A percentile compares a stretch with the other conserved stretches of the same genome.
Conservation (phyloP, 2,888 invertebrate genomes). For the Dione vanillae region DNA sequence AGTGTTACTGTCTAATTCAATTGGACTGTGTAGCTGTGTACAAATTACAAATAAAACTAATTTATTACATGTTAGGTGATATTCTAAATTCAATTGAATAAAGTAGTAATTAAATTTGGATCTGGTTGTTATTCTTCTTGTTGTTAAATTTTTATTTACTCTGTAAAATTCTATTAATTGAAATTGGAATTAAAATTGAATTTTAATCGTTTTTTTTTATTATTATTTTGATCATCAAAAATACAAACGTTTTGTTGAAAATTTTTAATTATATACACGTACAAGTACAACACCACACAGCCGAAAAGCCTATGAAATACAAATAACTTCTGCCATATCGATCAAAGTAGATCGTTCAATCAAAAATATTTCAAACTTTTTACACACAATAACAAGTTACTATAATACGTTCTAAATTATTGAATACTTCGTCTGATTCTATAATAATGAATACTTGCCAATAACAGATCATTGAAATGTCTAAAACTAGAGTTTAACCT, state of each 20-base stretch:
- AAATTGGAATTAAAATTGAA: too few species aligned
- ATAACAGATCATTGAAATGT: not conserved
- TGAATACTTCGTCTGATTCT: not conserved
- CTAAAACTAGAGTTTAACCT: conserved; percentile 1
- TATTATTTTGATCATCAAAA: not conserved
- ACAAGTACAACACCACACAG: not conserved
- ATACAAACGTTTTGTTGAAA: not conserved
- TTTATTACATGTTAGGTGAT: too few species aligned
- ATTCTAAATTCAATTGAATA: too few species aligned
- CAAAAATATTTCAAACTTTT: not conserved
- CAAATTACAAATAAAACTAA: too few species aligned
- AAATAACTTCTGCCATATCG: not conserved
- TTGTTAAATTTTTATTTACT: too few species aligned
- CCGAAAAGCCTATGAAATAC: conserved; percentile 3
- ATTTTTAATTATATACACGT: not conserved
- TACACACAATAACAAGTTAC: not conserved
- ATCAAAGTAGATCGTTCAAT: not conserved
- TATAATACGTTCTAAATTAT: not conserved
- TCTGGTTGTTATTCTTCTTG: too few species aligned
- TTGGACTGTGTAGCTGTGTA: not conserved
- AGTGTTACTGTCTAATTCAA: conserved; percentile 13
- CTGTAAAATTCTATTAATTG: too few species aligned
- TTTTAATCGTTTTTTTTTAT: too few species aligned
- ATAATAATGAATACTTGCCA: not conserved
- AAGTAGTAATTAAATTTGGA: too few species aligned